These are phyloP conservation scores for Semotilus atromaculatus DNA, from an alignment of 2,797 vertebrate genomes.

Conservation along the genomic window DNA sequence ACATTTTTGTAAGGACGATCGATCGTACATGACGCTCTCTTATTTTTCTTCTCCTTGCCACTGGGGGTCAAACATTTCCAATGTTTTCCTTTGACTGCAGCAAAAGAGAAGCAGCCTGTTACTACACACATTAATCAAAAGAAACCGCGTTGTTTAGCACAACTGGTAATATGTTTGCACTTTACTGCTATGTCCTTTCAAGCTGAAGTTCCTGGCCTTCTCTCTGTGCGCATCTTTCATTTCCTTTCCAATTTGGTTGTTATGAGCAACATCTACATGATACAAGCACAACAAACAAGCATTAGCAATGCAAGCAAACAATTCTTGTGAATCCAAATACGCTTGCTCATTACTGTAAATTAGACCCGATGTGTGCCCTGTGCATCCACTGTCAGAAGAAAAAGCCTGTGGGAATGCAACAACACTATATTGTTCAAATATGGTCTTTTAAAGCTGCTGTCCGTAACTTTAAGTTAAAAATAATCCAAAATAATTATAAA, in stretches of 20 bases:
- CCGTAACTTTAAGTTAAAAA: too few species aligned
- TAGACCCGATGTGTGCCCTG: constrained; percentile 30
- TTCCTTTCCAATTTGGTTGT: constrained; percentile 16
- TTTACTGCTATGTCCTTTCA: constrained; percentile 58
- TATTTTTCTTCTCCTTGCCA: neutral
- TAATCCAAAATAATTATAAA: too few species aligned
- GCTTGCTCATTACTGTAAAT: constrained; percentile 45
- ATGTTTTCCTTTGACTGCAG: constrained; percentile 10
- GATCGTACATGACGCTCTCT: constrained; percentile 17
- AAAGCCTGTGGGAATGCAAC: neutral
- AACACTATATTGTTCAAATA: constrained; percentile 8
- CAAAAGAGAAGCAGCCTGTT: constrained; percentile 6
- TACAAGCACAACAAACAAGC: neutral
- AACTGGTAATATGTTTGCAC: constrained; percentile 23
- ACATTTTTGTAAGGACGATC: constrained; percentile 47
- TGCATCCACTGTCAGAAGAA: constrained; percentile 2
- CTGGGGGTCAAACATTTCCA: constrained; percentile 21
- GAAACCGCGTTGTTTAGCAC: neutral
- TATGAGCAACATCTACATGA: constrained; percentile 18
- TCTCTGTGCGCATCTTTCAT: neutral
- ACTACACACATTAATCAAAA: constrained; percentile 1
- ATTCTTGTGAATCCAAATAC: constrained; percentile 9
- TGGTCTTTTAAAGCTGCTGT: neutral
- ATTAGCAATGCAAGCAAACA: neutral
- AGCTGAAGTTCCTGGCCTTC: constrained; percentile 5